Percentiles rank a stretch among this genome's conserved stretches.
These are phyloP conservation scores for Aplocera efformata DNA, from an alignment of 2,888 invertebrate species.

Conservation along the genomic window DNA sequence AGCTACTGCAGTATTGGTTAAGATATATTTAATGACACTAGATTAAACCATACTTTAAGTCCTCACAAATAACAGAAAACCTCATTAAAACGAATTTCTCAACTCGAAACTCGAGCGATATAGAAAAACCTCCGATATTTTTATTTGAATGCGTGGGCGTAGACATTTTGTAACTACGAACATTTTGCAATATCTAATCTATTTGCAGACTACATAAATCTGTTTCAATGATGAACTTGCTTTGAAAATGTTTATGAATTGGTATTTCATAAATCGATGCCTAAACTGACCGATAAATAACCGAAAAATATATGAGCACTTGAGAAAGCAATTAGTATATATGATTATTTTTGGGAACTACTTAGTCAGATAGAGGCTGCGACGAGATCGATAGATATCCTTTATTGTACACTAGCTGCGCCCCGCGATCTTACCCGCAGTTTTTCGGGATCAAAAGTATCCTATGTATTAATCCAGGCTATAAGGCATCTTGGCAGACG, in stretches of 20 bases:
- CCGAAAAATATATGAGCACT: conserved; percentile 6
- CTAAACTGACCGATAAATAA: conserved; percentile 19
- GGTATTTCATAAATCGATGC: conserved; percentile 29
- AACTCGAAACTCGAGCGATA: conserved; percentile 33
- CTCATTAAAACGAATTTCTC: conserved; percentile 18
- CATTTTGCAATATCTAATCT: conserved; percentile 55
- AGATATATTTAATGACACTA: no score
- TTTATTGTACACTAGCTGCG: no score
- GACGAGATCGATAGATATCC: no score
- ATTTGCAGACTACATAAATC: conserved; percentile 51
- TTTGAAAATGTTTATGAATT: conserved; percentile 35
- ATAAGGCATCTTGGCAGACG: no score
- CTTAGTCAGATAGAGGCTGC: no score
- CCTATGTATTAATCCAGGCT: no score
- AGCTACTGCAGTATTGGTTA: no score
- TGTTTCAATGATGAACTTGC: conserved; percentile 34
- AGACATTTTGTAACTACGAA: conserved; percentile 46
- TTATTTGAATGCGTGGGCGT: conserved; percentile 47
- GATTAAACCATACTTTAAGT: no score
- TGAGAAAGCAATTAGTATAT: no score
- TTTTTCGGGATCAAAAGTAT: no score
- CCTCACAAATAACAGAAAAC: not conserved
- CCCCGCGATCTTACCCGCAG: no score
- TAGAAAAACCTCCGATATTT: conserved; percentile 50
- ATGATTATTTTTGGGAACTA: no score